Conservation (phyloP, 2,113 vertebrate species). For the Sinocyclocheilus anshuiensis region DNA sequence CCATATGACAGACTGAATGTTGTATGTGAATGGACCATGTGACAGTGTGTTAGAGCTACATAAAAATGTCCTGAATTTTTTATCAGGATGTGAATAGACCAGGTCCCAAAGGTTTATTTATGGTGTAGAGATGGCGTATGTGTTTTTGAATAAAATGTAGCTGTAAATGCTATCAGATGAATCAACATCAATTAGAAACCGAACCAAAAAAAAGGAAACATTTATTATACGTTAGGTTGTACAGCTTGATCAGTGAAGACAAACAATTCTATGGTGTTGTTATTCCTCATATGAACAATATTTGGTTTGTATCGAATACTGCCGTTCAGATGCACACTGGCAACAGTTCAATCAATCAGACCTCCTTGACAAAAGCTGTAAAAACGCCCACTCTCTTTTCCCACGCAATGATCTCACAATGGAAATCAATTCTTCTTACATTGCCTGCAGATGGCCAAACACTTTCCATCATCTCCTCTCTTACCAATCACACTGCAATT, state of each 20-base stretch:
- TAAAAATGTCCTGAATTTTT: slow-evolving; percentile 7
- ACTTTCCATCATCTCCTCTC: not conserved
- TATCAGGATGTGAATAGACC: not conserved
- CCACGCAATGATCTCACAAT: slow-evolving; percentile 1
- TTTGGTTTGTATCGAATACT: not conserved
- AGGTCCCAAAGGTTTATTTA: not conserved
- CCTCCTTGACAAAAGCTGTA: slow-evolving; percentile 15
- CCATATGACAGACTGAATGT: not conserved
- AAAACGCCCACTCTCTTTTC: slow-evolving; percentile 6
- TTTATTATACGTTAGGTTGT: not conserved
- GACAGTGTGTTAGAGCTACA: not conserved
- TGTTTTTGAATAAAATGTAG: not conserved
- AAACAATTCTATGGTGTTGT: not conserved
- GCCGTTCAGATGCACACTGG: not conserved
- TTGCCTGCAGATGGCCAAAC: slow-evolving; percentile 2
- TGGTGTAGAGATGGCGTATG: not conserved
- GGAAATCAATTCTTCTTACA: slow-evolving; percentile 24
- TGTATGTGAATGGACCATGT: not conserved
- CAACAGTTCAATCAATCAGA: slow-evolving; percentile 6
- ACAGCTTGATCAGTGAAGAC: not conserved
- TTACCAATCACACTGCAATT: not conserved
- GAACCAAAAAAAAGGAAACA: not conserved
- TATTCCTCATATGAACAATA: not conserved
- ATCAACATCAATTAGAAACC: not conserved
- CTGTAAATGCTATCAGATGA: not conserved